Evolutionary conservation across 2,888 invertebrate genomes (phyloP), one percentile per base, ranked within the genome.

Genomic region (Vesta saturnalis): DNA sequence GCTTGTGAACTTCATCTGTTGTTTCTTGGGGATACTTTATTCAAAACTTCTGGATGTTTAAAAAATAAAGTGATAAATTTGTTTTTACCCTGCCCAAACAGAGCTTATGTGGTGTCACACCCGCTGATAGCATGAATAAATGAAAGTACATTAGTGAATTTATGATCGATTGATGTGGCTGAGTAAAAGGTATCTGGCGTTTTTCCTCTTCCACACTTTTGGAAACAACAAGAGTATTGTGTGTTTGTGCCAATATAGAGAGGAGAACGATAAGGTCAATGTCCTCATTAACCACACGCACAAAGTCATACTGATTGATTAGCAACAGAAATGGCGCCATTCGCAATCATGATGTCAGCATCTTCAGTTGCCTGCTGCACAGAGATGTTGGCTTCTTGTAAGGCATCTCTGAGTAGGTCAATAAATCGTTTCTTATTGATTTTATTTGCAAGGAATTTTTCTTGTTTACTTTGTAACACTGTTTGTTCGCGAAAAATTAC

Each of bases 221-320:
- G 30, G n/a, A n/a, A n/a, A n/a, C n/a, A n/a, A n/a, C 14, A 71
- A 39, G 35, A 22, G 56, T 10, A 63, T 54, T 61, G 56, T 55
- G 49, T 22, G 59, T 23, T 35, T 62, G 59, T 35, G 59, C 61
- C 6, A 60, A 59, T 59, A 62, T 69, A 14, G 68, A 67, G 55
- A 75, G 67, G 19, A 79, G 69, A n/a, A 77, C 75, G 14, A 79
- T 65, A 10, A 72, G 60, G 59, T 74, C 75, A 22, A 74, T 46
- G 61, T 76, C 73, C 39, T 74, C 72, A 15, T 72, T 72, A 8
- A 72, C 63, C 14, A 74, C 55, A 16, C 60, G 43, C 19, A 70
- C 69, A 22, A 55, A 52, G 63, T 47, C 43, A 59, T 49, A 15
- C 23, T n/a, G n/a, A n/a, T n/a, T n/a, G n/a, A n/a, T n/a, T n/a